A percentile compares a stretch with the other conserved stretches of the same genome.
These are phyloP conservation scores for Craseonycteris thonglongyai DNA, from an alignment of 2,113 vertebrate species.

Conservation along the genomic window DNA sequence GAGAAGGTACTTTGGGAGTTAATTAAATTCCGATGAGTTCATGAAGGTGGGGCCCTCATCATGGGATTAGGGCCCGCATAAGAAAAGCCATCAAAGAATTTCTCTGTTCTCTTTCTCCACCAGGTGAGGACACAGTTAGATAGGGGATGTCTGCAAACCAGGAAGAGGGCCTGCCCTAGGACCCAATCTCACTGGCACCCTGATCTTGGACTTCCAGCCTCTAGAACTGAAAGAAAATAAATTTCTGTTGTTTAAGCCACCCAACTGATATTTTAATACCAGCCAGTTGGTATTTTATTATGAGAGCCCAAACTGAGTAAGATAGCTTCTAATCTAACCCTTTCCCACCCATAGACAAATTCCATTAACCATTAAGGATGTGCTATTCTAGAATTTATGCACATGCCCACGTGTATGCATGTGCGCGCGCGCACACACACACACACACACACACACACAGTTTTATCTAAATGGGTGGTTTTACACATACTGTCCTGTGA, in stretches of 20 bases:
- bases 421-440: not conserved
- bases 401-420: not conserved
- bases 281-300: not conserved
- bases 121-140: not conserved
- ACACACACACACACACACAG: not conserved
- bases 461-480: not conserved
- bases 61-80: not conserved
- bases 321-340: not conserved
- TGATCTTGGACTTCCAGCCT: not conserved
- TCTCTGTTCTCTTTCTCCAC: not conserved
- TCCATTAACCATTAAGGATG: not conserved
- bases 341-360: not conserved
- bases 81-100: not conserved
- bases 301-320: not conserved
- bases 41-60: too few species aligned
- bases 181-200: not conserved
- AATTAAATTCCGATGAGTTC: not conserved
- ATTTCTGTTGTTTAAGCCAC: not conserved
- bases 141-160: not conserved
- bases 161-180: not conserved
- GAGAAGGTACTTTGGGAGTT: not conserved
- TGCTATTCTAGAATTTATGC: not conserved
- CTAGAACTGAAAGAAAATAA: not conserved
- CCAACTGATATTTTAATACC: not conserved
- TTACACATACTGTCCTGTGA: not conserved